phyloP scores from a whole-genome alignment of 1,140 invertebrate species.

The Drosophila ohnishii region DNA sequence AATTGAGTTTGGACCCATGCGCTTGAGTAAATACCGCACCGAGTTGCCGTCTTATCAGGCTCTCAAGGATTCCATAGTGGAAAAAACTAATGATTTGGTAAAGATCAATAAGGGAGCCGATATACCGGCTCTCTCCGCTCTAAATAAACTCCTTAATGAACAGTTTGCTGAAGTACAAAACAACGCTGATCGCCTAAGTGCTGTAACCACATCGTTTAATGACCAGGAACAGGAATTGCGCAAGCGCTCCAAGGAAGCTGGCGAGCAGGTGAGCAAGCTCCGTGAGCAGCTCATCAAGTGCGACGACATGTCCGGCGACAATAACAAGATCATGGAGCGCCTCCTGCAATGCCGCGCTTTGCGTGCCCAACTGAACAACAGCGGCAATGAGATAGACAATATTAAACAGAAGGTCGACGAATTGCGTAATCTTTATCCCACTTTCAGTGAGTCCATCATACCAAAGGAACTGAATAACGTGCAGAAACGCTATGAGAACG shows the following conservation, averaged over 20 bases:
- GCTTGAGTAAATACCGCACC: constrained; percentile 92
- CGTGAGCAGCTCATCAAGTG: constrained; percentile 94
- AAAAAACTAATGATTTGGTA: constrained; percentile 91
- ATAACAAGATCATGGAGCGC: constrained; percentile 91
- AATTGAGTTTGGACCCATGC: constrained; percentile 90
- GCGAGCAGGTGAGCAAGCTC: constrained; percentile 88
- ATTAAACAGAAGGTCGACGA: constrained; percentile 88
- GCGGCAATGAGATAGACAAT: constrained; percentile 87
- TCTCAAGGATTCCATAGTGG: constrained; percentile 89
- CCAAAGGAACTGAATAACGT: constrained; percentile 91
- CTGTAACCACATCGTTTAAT: constrained; percentile 87
- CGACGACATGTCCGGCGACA: constrained; percentile 95
- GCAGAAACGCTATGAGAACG: constrained; percentile 90
- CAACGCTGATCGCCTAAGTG: constrained; percentile 90
- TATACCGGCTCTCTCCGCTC: constrained; percentile 87
- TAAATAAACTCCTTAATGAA: constrained; percentile 88
- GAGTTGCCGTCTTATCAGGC: constrained; percentile 91
- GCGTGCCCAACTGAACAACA: constrained; percentile 87
- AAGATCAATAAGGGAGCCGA: constrained; percentile 90
- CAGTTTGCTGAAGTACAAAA: constrained; percentile 91
- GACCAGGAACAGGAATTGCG: constrained; percentile 90
- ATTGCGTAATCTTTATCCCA: constrained; percentile 90
- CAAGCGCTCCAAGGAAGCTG: constrained; percentile 88
- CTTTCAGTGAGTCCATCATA: constrained; percentile 89
- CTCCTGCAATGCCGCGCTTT: constrained; percentile 89